Percentiles rank a stretch among this genome's conserved stretches.
These are phyloP conservation scores for Hypotaenidia okinawae DNA, from an alignment of 2,797 vertebrate species.

Conservation along the genomic window DNA sequence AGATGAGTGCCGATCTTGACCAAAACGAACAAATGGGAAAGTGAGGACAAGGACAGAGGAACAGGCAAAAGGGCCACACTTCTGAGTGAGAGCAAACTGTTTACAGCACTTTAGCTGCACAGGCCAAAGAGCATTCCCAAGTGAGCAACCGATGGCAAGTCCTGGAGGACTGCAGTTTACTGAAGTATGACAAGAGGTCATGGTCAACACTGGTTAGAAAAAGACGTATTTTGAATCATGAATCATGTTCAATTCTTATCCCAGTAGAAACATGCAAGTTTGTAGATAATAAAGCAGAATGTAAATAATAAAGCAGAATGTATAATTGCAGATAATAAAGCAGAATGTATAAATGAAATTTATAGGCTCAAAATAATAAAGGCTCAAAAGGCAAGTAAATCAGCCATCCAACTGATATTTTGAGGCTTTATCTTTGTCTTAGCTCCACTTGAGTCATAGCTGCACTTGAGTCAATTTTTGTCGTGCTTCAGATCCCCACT, in stretches of 20 bases:
- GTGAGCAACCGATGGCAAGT: not conserved
- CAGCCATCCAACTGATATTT: not conserved
- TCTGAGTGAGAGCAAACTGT: not conserved
- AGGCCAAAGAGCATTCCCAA: not conserved
- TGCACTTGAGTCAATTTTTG: not conserved
- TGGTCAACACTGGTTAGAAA: not conserved
- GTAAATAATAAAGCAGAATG: rapidly evolving
- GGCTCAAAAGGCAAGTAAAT: not conserved
- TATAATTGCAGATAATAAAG: not conserved
- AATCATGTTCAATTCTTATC: not conserved
- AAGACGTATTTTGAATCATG: not conserved
- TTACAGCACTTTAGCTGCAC: not conserved
- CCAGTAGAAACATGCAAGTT: not conserved
- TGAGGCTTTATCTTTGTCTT: not conserved
- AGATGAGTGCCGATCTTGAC: not conserved
- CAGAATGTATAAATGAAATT: not conserved
- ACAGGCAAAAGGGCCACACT: not conserved
- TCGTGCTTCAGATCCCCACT: not conserved
- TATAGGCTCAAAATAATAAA: no score
- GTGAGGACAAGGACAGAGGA: not conserved
- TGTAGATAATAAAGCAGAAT: not conserved
- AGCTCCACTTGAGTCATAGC: not conserved
- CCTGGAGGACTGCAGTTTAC: not conserved
- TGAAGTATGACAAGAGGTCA: not conserved
- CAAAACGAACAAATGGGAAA: not conserved